These are phyloP conservation scores for Plutella xylostella DNA, from an alignment of 2,888 invertebrate species.

Conservation along the genomic window DNA sequence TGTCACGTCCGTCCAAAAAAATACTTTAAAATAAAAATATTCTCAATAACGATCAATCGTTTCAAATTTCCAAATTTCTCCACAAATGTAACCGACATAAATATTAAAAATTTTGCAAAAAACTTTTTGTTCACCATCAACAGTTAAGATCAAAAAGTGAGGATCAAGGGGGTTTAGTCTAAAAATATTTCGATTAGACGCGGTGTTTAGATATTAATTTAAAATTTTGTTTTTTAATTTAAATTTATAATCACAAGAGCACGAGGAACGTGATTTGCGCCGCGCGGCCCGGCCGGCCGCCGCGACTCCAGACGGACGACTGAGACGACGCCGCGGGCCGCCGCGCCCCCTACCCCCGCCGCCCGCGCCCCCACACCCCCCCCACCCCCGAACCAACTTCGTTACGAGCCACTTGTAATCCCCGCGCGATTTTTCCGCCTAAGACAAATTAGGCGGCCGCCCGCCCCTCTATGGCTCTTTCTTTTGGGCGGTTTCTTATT, in stretches of 20 bases:
- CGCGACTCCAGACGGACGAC: slow-evolving; percentile 70
- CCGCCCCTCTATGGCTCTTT: slow-evolving; percentile 34
- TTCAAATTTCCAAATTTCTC: slow-evolving; percentile 39
- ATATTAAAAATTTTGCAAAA: slow-evolving; percentile 66
- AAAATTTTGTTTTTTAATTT: slow-evolving; percentile 43
- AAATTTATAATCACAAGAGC: slow-evolving; percentile 69
- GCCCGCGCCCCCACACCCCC: slow-evolving; percentile 18
- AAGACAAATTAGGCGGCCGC: slow-evolving; percentile 67
- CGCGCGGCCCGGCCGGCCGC: slow-evolving; percentile 68
- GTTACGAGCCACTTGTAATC: slow-evolving; percentile 70
- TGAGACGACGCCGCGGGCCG: slow-evolving; percentile 50
- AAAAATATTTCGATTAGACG: slow-evolving; percentile 63
- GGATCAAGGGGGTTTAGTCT: slow-evolving; percentile 52
- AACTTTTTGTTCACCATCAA: slow-evolving; percentile 57
- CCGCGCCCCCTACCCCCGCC: slow-evolving; percentile 31
- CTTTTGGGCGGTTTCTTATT: slow-evolving; percentile 55
- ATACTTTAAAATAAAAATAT: slow-evolving; percentile 51
- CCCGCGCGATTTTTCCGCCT: slow-evolving; percentile 68
- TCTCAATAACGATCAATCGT: slow-evolving; percentile 60
- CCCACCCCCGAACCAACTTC: slow-evolving; percentile 51
- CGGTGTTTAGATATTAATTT: slow-evolving; percentile 38
- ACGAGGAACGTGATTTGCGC: slow-evolving; percentile 68
- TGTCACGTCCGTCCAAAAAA: slow-evolving; percentile 51
- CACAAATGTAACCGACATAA: slow-evolving; percentile 65
- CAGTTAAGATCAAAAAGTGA: slow-evolving; percentile 51